Evolutionary conservation across 1,140 invertebrate genomes (phyloP).

Genomic region (Oncopodura yosiiana): DNA sequence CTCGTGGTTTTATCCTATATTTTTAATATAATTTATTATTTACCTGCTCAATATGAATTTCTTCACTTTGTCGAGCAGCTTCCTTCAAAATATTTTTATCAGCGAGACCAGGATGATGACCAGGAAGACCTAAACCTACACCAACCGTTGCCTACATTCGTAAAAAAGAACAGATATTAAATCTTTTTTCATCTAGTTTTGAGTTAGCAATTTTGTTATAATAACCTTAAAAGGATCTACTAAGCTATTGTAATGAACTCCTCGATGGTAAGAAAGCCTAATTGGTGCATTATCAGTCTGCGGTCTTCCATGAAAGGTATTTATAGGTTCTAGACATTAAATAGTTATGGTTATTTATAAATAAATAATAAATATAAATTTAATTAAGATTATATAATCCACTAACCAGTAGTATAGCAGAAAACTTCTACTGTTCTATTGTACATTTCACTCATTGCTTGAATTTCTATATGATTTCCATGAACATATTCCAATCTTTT

Average conservation of each 20-base stretch:
- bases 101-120: conserved; percentile 66
- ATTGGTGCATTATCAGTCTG: conserved; percentile 72
- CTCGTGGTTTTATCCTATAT: too few species aligned
- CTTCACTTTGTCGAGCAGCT: conserved; percentile 70
- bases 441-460: conserved; percentile 87
- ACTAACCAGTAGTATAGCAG: conserved; percentile 67
- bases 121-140: conserved; percentile 75
- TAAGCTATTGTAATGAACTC: conserved; percentile 83
- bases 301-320: conserved; percentile 71
- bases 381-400: conserved; percentile 10
- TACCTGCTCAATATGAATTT: conserved; percentile 73
- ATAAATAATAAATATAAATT: conserved; percentile 22
- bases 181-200: not conserved
- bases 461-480: conserved; percentile 90
- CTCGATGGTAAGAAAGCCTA: conserved; percentile 78
- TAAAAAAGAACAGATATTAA: not conserved
- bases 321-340: conserved; percentile 64
- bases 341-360: conserved; percentile 5
- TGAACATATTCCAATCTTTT: conserved; percentile 70
- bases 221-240: conserved; percentile 70
- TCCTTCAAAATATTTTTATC: conserved; percentile 66
- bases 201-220: conserved; percentile 4
- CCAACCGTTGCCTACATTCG: conserved; percentile 56
- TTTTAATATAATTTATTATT: not conserved
- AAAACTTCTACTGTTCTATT: conserved; percentile 87